Percentiles rank a stretch among this genome's conserved stretches.
Evolutionary conservation across 2,888 invertebrate genomes (phyloP).

Genomic region (Augochlorella aurata): DNA sequence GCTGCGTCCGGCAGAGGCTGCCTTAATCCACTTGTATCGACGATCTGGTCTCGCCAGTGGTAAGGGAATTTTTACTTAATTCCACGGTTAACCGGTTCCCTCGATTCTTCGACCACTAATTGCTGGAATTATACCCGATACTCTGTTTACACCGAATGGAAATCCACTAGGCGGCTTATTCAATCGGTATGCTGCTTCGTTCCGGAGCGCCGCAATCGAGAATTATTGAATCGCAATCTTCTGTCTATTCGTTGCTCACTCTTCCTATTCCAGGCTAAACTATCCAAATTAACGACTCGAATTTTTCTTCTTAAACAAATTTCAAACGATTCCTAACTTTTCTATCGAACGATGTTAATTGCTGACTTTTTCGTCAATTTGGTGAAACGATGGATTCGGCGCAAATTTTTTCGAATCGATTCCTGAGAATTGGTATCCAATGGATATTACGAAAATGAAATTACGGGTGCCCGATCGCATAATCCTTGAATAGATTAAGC

Average conservation of each 20-base stretch:
- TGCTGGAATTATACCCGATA: neutral
- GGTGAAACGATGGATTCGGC: too few relatives aligned
- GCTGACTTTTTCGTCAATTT: too few relatives aligned
- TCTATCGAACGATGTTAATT: too few relatives aligned
- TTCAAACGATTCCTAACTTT: too few relatives aligned
- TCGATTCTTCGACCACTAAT: neutral
- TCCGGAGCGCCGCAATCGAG: neutral
- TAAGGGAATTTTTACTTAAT: neutral
- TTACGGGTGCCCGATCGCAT: neutral
- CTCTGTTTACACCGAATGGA: neutral
- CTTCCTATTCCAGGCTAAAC: too few relatives aligned
- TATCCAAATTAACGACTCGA: too few relatives aligned
- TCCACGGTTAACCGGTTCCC: neutral
- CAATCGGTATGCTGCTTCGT: neutral
- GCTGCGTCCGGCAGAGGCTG: neutral
- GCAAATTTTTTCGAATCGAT: neutral
- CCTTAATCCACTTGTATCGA: slow-evolving; percentile 7
- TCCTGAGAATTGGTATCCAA: neutral
- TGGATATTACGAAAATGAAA: neutral
- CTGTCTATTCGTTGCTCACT: neutral
- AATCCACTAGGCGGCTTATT: neutral
- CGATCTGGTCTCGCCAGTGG: neutral
- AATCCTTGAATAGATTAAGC: neutral
- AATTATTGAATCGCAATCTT: neutral
- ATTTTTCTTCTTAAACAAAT: too few relatives aligned